Percentiles rank a stretch among this genome's conserved stretches.
Evolutionary conservation across 2,113 vertebrate species (phyloP).

Genomic region (Osmerus mordax): DNA sequence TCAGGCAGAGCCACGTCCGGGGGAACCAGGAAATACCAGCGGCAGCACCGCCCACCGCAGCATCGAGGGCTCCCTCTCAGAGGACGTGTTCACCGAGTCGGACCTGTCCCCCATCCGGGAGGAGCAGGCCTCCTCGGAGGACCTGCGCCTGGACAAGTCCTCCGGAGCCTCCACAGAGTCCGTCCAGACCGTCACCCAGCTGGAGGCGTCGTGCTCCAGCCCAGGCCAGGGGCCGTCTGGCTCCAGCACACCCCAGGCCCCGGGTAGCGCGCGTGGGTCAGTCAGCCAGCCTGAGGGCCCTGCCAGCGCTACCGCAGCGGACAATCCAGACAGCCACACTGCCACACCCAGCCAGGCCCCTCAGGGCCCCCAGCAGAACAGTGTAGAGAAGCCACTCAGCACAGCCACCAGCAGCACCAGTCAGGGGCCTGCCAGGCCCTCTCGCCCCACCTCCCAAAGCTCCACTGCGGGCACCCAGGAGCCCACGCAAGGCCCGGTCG

Average conservation of each 20-base stretch:
- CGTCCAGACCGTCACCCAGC: constrained; percentile 81
- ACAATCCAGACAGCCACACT: constrained; percentile 54
- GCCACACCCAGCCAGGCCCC: constrained; percentile 56
- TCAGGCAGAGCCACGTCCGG: constrained; percentile 76
- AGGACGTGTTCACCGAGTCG: constrained; percentile 95
- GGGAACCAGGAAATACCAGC: constrained; percentile 80
- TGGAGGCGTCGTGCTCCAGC: constrained; percentile 55
- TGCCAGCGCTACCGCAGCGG: constrained; percentile 47
- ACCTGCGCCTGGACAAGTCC: constrained; percentile 80
- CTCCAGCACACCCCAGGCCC: constrained; percentile 38
- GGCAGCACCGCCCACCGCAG: constrained; percentile 83
- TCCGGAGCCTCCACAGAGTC: constrained; percentile 85
- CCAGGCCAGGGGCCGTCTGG: constrained; percentile 45
- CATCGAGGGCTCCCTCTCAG: constrained; percentile 90
- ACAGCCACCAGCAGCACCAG: constrained; percentile 57
- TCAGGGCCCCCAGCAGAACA: constrained; percentile 55
- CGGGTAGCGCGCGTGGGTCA: constrained; percentile 44
- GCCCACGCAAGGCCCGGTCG: constrained; percentile 43
- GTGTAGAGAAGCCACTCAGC: constrained; percentile 61
- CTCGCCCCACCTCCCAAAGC: constrained; percentile 57
- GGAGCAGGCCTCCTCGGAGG: constrained; percentile 79
- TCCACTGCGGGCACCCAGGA: constrained; percentile 45
- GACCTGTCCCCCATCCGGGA: constrained; percentile 93
- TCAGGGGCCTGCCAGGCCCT: constrained; percentile 48
- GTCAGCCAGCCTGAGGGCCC: constrained; percentile 44